Evolutionary conservation across 1,140 invertebrate genomes (phyloP).

Genomic region (Cyrtorhinus lividipennis): DNA sequence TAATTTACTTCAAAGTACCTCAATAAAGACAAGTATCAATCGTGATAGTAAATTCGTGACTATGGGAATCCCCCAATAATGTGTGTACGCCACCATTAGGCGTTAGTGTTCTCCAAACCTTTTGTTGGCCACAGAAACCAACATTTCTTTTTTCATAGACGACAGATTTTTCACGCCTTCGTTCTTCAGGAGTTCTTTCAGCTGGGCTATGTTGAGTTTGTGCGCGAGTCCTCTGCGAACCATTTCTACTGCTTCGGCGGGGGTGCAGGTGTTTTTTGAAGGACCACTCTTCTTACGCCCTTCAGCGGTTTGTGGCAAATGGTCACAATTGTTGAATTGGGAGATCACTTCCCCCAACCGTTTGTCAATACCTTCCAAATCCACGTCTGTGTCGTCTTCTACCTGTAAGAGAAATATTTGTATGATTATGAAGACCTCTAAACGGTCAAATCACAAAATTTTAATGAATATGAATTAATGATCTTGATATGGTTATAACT

Average conservation of each 20-base stretch:
- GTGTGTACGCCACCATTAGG: too few relatives aligned
- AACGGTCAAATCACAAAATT: too few relatives aligned
- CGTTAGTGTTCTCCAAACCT: constrained; percentile 1
- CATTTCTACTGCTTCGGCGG: not conserved
- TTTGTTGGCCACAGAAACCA: constrained; percentile 16
- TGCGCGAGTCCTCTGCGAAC: constrained; percentile 5
- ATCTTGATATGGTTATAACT: too few relatives aligned
- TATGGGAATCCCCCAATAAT: too few relatives aligned
- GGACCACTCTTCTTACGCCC: not conserved
- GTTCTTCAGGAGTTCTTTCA: constrained; percentile 5
- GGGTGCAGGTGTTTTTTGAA: not conserved
- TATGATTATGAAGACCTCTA: too few relatives aligned
- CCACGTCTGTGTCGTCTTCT: constrained; percentile 3
- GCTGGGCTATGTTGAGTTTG: constrained; percentile 16
- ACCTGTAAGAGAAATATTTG: too few relatives aligned
- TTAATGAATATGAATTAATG: too few relatives aligned
- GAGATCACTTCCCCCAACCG: not conserved
- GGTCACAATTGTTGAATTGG: constrained; percentile 11
- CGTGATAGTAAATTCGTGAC: too few relatives aligned
- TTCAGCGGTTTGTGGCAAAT: not conserved
- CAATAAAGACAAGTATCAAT: too few relatives aligned
- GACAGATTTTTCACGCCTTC: constrained; percentile 17
- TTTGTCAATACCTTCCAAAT: constrained; percentile 11
- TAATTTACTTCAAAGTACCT: too few relatives aligned
- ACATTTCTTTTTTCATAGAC: constrained; percentile 6